These are phyloP conservation scores for Thalassoma bifasciatum DNA, from an alignment of 2,113 vertebrate genomes.

Conservation along the genomic window DNA sequence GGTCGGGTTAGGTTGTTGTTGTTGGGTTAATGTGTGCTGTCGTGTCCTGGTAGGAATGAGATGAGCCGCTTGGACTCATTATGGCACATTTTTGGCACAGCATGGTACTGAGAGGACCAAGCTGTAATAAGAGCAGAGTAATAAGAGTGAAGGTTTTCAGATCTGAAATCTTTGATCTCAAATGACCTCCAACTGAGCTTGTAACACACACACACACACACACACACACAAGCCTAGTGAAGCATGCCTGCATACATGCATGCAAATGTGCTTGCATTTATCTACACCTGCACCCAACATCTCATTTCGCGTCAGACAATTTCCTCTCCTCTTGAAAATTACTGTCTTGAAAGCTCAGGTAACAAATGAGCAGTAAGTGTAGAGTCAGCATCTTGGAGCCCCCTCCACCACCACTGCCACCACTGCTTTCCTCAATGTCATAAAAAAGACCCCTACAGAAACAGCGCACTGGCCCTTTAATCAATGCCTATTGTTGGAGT, in stretches of 20 bases:
- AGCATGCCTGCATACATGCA: constrained; percentile 7
- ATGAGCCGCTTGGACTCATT: constrained; percentile 15
- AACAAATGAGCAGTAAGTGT: constrained; percentile 43
- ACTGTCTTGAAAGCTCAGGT: constrained; percentile 14
- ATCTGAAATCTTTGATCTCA: constrained; percentile 49
- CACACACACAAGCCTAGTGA: constrained; percentile 4
- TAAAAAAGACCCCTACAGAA: constrained; percentile 13
- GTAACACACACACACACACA: neutral
- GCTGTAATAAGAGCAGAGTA: constrained; percentile 46
- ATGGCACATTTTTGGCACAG: constrained; percentile 46
- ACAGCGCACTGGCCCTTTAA: constrained; percentile 47
- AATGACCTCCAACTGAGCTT: constrained; percentile 54
- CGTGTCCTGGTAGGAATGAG: constrained; percentile 48
- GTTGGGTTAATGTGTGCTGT: constrained; percentile 12
- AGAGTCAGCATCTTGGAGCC: constrained; percentile 49
- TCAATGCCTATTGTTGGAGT: constrained; percentile 43
- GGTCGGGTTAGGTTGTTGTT: neutral
- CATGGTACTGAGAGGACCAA: neutral
- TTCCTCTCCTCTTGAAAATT: constrained; percentile 40
- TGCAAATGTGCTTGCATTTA: constrained; percentile 25
- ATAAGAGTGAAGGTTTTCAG: constrained; percentile 21
- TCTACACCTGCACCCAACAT: constrained; percentile 7
- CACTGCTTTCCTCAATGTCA: constrained; percentile 57
- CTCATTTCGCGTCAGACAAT: constrained; percentile 34
- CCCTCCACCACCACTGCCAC: neutral